Percentiles rank a stretch among this genome's conserved stretches.
phyloP scores from a whole-genome alignment of 1,140 invertebrate genomes.

The Portunus trituberculatus region DNA sequence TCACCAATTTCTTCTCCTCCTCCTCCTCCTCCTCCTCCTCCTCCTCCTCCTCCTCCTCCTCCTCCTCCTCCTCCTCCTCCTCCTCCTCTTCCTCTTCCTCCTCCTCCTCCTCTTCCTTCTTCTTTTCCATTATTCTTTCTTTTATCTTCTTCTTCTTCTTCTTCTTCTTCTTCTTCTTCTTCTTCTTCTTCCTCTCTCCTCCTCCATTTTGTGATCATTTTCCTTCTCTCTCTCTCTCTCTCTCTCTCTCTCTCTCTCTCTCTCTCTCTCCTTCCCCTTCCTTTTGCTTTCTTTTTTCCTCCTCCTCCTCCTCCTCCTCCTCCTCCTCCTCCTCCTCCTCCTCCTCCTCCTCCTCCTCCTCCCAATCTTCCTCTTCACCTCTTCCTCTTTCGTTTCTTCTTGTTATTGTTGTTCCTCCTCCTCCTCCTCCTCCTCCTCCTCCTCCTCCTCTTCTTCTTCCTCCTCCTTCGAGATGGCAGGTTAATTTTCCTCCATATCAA shows the following conservation, averaged over 20 bases:
- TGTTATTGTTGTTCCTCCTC: not conserved
- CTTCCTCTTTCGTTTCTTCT: not conserved
- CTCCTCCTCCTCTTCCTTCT: no score
- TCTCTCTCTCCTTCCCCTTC: not conserved
- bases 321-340: not conserved
- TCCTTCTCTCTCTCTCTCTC: not conserved
- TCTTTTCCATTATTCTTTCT: no score
- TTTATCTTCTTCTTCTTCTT: no score
- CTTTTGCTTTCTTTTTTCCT: no score
- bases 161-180: no score
- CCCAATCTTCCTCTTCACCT: not conserved
- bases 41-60: no score
- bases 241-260: slow-evolving; percentile 2
- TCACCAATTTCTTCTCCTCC: no score
- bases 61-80: no score
- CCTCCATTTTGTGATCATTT: no score
- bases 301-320: not conserved
- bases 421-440: not conserved
- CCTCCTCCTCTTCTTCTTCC: not conserved
- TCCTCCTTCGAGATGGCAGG: not conserved
- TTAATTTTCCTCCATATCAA: not conserved
- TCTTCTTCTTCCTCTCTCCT: no score
- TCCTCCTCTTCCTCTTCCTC: no score
- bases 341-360: not conserved
- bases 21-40: no score